Evolutionary conservation across 1,140 invertebrate genomes (phyloP).

Genomic region (Eurosta solidaginis): DNA sequence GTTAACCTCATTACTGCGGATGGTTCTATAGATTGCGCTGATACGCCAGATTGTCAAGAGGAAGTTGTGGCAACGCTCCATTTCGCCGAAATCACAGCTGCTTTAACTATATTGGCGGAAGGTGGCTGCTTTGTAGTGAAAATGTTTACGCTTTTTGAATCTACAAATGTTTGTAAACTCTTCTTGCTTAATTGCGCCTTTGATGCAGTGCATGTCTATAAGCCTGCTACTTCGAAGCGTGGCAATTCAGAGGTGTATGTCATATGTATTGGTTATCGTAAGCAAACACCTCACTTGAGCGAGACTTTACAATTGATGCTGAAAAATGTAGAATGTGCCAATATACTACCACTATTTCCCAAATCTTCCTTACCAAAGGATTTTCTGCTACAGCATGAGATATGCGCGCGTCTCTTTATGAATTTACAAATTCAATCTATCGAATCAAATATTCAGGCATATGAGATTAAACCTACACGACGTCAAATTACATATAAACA

Average conservation of each 20-base stretch:
- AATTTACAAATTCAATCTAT: constrained; percentile 69
- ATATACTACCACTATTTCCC: constrained; percentile 66
- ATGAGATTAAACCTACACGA: constrained; percentile 62
- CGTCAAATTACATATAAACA: constrained; percentile 61
- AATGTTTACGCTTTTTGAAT: constrained; percentile 90
- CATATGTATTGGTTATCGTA: constrained; percentile 65
- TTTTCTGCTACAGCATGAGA: constrained; percentile 72
- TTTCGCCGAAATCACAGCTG: constrained; percentile 80
- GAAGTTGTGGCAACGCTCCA: constrained; percentile 74
- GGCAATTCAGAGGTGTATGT: constrained; percentile 95
- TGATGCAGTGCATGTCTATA: constrained; percentile 73
- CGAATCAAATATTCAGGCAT: constrained; percentile 67
- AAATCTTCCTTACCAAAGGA: constrained; percentile 66
- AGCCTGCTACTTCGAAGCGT: constrained; percentile 88
- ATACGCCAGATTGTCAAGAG: constrained; percentile 86
- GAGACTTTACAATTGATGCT: constrained; percentile 41
- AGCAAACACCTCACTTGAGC: constrained; percentile 29
- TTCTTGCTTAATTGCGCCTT: constrained; percentile 76
- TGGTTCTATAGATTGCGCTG: constrained; percentile 88
- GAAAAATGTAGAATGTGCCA: constrained; percentile 57
- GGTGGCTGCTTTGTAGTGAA: constrained; percentile 87
- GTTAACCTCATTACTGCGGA: constrained; percentile 82
- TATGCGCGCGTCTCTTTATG: constrained; percentile 69
- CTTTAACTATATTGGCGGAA: constrained; percentile 70
- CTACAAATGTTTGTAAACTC: constrained; percentile 75